These are phyloP conservation scores for Pedionomus torquatus DNA, from an alignment of 2,113 vertebrate species.

Conservation along the genomic window DNA sequence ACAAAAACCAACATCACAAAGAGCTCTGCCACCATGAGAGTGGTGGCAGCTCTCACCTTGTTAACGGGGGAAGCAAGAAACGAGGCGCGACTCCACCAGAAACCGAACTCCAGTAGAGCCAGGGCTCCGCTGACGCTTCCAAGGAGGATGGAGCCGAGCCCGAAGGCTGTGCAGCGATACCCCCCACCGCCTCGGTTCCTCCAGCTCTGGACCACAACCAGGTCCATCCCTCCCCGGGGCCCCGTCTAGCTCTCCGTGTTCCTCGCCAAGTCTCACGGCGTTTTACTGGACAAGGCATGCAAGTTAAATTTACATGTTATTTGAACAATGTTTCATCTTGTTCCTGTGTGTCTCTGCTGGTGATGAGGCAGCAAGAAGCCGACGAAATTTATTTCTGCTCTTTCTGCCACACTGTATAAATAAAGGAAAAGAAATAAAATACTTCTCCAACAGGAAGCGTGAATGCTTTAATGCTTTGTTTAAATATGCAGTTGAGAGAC, in stretches of 20 bases:
- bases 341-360: conserved; percentile 36
- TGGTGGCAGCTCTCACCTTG: neutral
- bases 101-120: neutral
- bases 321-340: conserved; percentile 54
- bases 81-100: neutral
- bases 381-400: conserved; percentile 55
- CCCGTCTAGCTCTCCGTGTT: neutral
- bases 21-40: neutral
- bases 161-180: neutral
- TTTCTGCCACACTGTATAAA: conserved; percentile 24
- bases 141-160: neutral
- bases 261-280: neutral
- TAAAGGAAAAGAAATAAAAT: conserved; percentile 42
- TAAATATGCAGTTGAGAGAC: conserved; percentile 53
- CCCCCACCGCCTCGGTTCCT: neutral
- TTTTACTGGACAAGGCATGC: conserved; percentile 10
- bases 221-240: neutral
- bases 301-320: conserved; percentile 55
- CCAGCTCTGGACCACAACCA: neutral
- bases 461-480: conserved; percentile 59
- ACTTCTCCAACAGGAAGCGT: conserved; percentile 60
- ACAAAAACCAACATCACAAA: too few species aligned
- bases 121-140: too few species aligned
- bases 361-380: conserved; percentile 31
- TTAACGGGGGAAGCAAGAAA: accelerated